A percentile compares a stretch with the other conserved stretches of the same genome.
Evolutionary conservation across 2,113 vertebrate genomes (phyloP).

Genomic region (Oriolus oriolus): DNA sequence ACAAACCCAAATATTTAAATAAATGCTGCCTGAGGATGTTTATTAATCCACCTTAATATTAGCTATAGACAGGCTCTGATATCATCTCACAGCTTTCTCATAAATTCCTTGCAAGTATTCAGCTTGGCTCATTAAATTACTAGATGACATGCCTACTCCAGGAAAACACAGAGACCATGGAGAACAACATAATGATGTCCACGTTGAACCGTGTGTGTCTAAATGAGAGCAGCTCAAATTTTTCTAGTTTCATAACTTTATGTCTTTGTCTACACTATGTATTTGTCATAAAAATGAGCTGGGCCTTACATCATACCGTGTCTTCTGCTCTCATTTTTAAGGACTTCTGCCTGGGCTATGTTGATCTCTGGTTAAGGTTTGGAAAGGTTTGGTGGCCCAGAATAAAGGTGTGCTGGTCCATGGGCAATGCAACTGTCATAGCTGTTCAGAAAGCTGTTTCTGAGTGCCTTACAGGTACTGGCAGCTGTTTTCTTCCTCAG

Average conservation of each 20-base stretch:
- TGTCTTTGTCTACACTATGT: not conserved
- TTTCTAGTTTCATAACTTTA: not conserved
- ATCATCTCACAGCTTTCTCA: not conserved
- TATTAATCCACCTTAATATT: not conserved
- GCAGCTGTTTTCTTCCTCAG: not conserved
- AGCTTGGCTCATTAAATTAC: not conserved
- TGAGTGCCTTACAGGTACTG: not conserved
- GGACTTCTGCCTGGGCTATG: not conserved
- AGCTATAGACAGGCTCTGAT: not conserved
- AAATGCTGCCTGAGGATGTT: not conserved
- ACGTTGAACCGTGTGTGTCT: not conserved
- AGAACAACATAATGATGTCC: not conserved
- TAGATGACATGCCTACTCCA: not conserved
- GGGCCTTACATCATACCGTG: not conserved
- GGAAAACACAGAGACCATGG: not conserved
- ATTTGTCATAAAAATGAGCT: not conserved
- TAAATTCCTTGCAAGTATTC: not conserved
- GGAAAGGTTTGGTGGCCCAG: not conserved
- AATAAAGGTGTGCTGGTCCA: not conserved
- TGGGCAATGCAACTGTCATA: not conserved
- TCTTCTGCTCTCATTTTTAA: not conserved
- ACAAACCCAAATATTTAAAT: not conserved
- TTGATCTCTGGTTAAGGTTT: not conserved
- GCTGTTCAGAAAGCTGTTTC: not conserved
- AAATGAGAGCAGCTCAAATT: not conserved